Evolutionary conservation across 2,797 vertebrate genomes (phyloP).

Genomic region (Tapera naevia): DNA sequence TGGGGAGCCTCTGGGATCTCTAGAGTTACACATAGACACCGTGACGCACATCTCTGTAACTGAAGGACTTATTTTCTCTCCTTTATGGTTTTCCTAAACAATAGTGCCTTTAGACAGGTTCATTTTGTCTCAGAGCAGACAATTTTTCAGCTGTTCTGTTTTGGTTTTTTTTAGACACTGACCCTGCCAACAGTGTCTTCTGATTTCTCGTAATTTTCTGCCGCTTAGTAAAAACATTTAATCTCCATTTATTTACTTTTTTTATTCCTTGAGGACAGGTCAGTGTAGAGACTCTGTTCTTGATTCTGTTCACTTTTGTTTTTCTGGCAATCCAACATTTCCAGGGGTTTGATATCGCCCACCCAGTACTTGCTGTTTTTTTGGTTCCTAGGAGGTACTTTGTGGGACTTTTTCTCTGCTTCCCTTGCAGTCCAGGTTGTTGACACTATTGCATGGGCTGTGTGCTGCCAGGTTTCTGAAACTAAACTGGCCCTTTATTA

Average conservation of each 20-base stretch:
- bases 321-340: neutral
- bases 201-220: neutral
- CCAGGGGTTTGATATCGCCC: neutral
- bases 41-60: neutral
- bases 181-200: neutral
- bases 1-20: neutral
- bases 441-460: neutral
- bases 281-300: neutral
- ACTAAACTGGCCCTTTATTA: neutral
- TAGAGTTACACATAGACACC: neutral
- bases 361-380: neutral
- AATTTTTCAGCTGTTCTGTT: neutral
- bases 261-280: neutral
- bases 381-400: neutral
- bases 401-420: neutral
- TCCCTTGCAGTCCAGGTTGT: neutral
- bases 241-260: neutral
- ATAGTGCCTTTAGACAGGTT: neutral
- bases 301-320: neutral
- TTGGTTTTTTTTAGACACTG: neutral
- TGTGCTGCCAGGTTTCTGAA: neutral
- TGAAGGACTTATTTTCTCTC: neutral
- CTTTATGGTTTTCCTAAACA: neutral
- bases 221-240: neutral
- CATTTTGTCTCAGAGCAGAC: neutral